These are phyloP conservation scores for Mystacides longicornis DNA, from an alignment of 2,888 invertebrate genomes.

Conservation along the genomic window DNA sequence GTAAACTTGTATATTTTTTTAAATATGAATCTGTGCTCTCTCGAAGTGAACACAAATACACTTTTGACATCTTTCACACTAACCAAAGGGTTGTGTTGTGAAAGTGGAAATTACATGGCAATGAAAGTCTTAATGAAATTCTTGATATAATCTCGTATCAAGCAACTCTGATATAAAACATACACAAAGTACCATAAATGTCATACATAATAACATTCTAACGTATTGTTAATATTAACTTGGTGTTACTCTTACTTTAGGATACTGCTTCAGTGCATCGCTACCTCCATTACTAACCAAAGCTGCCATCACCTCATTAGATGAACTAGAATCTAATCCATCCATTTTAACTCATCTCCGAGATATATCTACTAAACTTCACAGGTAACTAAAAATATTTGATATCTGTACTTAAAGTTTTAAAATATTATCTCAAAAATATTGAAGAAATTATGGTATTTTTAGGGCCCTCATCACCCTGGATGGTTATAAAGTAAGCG, in stretches of 20 bases:
- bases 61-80: no score
- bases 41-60: no score
- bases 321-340: constrained; percentile 63
- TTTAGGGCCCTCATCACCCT: constrained; percentile 42
- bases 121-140: background rate
- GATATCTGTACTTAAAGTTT: background rate
- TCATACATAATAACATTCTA: no score
- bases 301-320: constrained; percentile 75
- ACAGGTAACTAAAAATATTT: constrained; percentile 34
- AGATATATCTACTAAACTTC: constrained; percentile 50
- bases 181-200: no score
- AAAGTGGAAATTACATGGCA: no score
- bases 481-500: constrained; percentile 46
- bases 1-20: no score
- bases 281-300: constrained; percentile 86
- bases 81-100: no score
- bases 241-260: no score
- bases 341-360: constrained; percentile 55
- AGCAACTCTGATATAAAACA: no score
- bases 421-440: background rate
- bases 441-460: constrained; percentile 11
- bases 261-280: constrained; percentile 97
- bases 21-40: no score
- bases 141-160: background rate
- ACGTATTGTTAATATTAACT: no score